Percentiles rank a stretch among this genome's conserved stretches.
These are phyloP conservation scores for Hecatera dysodea DNA, from an alignment of 2,888 invertebrate species.

Conservation along the genomic window DNA sequence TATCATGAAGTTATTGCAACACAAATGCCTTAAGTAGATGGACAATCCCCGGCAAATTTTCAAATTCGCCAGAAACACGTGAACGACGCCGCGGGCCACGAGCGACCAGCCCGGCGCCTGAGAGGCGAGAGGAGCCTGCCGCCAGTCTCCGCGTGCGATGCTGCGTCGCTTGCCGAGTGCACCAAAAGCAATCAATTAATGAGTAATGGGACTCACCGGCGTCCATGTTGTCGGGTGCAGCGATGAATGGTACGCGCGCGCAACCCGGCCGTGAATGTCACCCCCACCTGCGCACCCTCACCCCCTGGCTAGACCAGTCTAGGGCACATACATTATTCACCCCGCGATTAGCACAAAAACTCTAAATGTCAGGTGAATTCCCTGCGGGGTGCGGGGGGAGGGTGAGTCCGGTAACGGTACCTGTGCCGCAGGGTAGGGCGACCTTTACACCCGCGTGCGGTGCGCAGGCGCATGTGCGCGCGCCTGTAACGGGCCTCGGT, in stretches of 20 bases:
- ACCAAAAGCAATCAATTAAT: slow-evolving; percentile 12
- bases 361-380: slow-evolving; percentile 81
- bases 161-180: not conserved
- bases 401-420: slow-evolving; percentile 77
- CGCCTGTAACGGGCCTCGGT: slow-evolving; percentile 28
- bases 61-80: too few species aligned
- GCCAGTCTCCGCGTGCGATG: not conserved
- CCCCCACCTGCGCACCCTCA: slow-evolving; percentile 62
- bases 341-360: slow-evolving; percentile 75
- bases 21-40: too few species aligned
- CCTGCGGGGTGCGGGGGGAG: slow-evolving; percentile 42
- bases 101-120: not conserved
- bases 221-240: slow-evolving; percentile 72
- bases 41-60: too few species aligned
- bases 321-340: slow-evolving; percentile 74
- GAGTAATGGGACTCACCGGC: slow-evolving; percentile 74
- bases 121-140: not conserved
- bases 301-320: slow-evolving; percentile 69
- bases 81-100: too few species aligned
- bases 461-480: slow-evolving; percentile 18
- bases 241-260: slow-evolving; percentile 67
- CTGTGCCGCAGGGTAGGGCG: slow-evolving; percentile 64
- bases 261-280: slow-evolving; percentile 42
- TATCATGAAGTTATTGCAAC: too few species aligned
- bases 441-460: slow-evolving; percentile 62